phyloP scores from a whole-genome alignment of 2,888 invertebrate genomes.

The Heliconius ethilla region DNA sequence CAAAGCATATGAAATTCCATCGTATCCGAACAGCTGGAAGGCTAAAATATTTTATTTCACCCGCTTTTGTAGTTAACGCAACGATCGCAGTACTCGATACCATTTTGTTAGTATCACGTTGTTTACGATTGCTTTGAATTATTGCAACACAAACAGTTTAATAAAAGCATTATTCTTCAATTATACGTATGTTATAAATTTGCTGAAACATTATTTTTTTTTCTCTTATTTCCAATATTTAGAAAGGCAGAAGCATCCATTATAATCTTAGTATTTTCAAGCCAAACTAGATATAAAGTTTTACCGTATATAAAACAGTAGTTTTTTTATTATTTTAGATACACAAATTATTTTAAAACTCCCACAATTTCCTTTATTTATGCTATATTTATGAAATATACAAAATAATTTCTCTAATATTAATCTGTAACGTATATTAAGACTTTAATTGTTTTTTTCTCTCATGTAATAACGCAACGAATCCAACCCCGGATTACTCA shows the following conservation, averaged over 20 bases:
- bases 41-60: conserved; percentile 44
- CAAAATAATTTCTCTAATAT: background rate
- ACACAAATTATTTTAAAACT: no score
- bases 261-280: background rate
- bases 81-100: conserved; percentile 38
- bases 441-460: conserved; percentile 63
- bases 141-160: conserved; percentile 28
- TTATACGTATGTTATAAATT: conserved; percentile 29
- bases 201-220: background rate
- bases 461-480: conserved; percentile 52
- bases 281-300: no score
- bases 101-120: conserved; percentile 37
- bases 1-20: conserved; percentile 48
- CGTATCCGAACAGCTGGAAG: conserved; percentile 41
- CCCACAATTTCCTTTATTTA: no score
- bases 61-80: conserved; percentile 40
- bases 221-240: background rate
- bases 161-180: conserved; percentile 35
- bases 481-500: conserved; percentile 57
- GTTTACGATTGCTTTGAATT: conserved; percentile 40
- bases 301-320: no score
- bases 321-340: no score
- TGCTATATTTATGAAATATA: no score
- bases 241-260: background rate
- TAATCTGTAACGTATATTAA: conserved; percentile 50